These are phyloP conservation scores for Enhydra lutris DNA, from an alignment of 2,113 vertebrate genomes.

Conservation along the genomic window DNA sequence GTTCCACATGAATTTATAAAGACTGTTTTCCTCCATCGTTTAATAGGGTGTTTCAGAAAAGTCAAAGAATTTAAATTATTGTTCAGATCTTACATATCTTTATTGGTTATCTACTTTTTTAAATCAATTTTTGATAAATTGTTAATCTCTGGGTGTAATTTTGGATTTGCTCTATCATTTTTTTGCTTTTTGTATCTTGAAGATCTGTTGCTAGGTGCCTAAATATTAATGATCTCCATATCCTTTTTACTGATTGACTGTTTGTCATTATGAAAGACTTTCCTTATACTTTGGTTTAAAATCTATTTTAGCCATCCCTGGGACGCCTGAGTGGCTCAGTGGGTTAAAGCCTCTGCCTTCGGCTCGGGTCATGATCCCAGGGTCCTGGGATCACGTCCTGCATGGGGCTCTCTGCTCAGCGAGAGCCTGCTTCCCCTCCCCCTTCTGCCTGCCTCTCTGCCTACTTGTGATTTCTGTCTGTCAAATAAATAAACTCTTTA, in stretches of 20 bases:
- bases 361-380: too few relatives aligned
- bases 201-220: not conserved
- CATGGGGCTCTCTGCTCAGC: too few relatives aligned
- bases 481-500: too few relatives aligned
- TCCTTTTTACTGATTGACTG: not conserved
- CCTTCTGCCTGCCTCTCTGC: too few relatives aligned
- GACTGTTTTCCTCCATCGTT: not conserved
- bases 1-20: not conserved
- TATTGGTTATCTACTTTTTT: not conserved
- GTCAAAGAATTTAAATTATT: not conserved
- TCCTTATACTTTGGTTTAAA: not conserved
- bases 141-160: not conserved
- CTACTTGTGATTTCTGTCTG: too few relatives aligned
- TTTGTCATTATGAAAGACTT: not conserved
- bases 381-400: too few relatives aligned
- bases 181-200: not conserved
- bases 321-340: too few relatives aligned
- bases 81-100: not conserved
- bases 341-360: too few relatives aligned
- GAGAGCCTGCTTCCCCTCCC: too few relatives aligned
- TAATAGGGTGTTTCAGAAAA: not conserved
- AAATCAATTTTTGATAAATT: not conserved
- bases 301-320: not conserved
- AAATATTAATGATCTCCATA: not conserved
- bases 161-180: not conserved